Evolutionary conservation across 37 sponge, comb jelly and placozoan species (phyloP), one percentile per base, ranked within the genome.

Genomic region (Agelas oroides): DNA sequence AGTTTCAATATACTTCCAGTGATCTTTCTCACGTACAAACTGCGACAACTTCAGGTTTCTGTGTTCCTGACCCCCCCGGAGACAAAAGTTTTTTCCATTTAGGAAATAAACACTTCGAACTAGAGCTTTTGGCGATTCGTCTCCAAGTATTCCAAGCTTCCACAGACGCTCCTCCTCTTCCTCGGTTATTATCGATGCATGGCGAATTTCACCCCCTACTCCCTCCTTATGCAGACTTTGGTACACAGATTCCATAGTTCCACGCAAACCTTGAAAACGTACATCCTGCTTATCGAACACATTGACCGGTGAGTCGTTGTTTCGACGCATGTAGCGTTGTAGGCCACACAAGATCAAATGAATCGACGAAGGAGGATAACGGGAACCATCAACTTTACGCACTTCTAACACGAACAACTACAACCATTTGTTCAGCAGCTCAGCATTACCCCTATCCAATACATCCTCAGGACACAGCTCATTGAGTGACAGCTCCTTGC

Each of bases 31-130:
- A 19, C 69, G 1, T 32, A 31, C 28, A 27, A 82, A 46, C 64
- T 72, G 83, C 20, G 83, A 82, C 39, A 53, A 37, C 40, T 73
- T 73, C 33, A 82, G 32, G 40, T 72, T 33, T 32, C 83, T 72
- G 32, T 73, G 64, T 69, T 82, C 83, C 27, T 37, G 17, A 2
- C 83, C 83, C 15, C 73, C 62, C 35, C 73, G 30, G 19, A 79
- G 79, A 41, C 41, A 79, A 36, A 79, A 63, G 37, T 76, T 79
- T 19, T 25, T 64, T 16, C 79, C 79, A 63, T 79, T 79, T 21
- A 56, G 57, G 57, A 31, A 76, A 59, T 57, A 76, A 2, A 56
- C 79, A 38, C 65, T 19, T 31, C 40, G 14, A 8, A 77, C 8
- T 30, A 79, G 66, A 64, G 67, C 19, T 36, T 62, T 79, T 1